Evolutionary conservation across 2,113 vertebrate species (phyloP), one percentile per base, ranked within the genome.

Genomic region (Sterna hirundo): DNA sequence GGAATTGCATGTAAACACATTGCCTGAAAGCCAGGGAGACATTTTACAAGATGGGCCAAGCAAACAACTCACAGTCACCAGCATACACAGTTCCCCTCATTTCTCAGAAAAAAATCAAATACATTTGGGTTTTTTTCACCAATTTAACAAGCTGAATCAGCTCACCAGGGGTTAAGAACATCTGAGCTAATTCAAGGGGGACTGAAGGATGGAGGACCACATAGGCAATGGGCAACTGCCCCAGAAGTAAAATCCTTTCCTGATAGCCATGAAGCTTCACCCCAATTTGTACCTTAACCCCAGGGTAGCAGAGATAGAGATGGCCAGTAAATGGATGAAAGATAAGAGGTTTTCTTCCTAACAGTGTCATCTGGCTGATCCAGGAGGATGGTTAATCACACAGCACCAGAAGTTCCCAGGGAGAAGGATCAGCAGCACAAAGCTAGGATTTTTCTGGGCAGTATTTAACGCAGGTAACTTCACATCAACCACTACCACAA

Each of bases 121-220:
- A 44, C 2, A 3, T 29, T 60, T 12, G 5, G 6, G 0, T 1
- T 1, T 44, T 86, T 51, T 42, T 0, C 21, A 20, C 4, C 21
- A 75, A 0, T 47, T 47, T 54, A 44, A 10, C 2, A 3, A 38
- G 5, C 15, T 79, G 21, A 62, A 58, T 54, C 25, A n/a, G 13
- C 15, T 79, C 51, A 38, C 29, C 38, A 51, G 32, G 16, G 7
- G 2, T 94, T 51, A 70, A 51, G 26, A 44, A 70, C 5, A 62
- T 26, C 12, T 36, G 18, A 71, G n/a, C 5, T 23, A 60, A 32
- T 42, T 83, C 32, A 72, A 46, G 27, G 19, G 13, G 6, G 4
- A 17, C 17, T 23, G 5, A 5, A 34, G 25, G 1, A 5, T 8
- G 27, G 9, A 90, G 29, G 12, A 69, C 12, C 17, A 42, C 11